Percentiles rank a stretch among this genome's conserved stretches.
Evolutionary conservation across 2,797 vertebrate species (phyloP).

Genomic region (Florisuga fusca): DNA sequence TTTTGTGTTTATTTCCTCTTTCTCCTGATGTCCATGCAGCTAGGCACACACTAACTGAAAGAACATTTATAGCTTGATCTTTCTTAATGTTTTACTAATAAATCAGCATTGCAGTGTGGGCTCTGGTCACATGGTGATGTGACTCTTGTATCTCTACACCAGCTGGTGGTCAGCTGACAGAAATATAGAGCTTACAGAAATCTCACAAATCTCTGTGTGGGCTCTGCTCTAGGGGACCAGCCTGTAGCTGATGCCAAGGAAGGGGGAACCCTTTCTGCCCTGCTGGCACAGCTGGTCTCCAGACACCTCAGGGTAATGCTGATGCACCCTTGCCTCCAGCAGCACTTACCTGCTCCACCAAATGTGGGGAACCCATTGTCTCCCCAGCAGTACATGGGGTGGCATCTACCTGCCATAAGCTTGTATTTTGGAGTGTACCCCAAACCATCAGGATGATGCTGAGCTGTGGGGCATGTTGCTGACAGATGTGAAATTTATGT

Average conservation of each 20-base stretch:
- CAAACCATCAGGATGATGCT: neutral
- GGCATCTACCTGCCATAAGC: neutral
- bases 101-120: neutral
- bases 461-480: neutral
- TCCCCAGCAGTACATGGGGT: rapidly evolving
- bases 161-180: neutral
- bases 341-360: neutral
- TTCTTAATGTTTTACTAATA: neutral
- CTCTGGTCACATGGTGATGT: neutral
- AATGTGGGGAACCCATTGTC: rapidly evolving
- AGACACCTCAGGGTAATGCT: neutral
- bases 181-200: neutral
- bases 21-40: neutral
- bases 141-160: neutral
- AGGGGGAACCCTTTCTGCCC: neutral
- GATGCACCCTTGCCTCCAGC: neutral
- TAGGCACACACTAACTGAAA: rapidly evolving
- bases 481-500: neutral
- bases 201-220: neutral
- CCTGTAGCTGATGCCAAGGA: neutral
- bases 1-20: neutral
- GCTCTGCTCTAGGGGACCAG: neutral
- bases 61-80: neutral
- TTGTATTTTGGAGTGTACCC: neutral
- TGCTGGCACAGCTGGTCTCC: rapidly evolving